Base-by-base conservation (phyloP, 2,888 invertebrate species). In the Eupithecia tripunctaria region DNA sequence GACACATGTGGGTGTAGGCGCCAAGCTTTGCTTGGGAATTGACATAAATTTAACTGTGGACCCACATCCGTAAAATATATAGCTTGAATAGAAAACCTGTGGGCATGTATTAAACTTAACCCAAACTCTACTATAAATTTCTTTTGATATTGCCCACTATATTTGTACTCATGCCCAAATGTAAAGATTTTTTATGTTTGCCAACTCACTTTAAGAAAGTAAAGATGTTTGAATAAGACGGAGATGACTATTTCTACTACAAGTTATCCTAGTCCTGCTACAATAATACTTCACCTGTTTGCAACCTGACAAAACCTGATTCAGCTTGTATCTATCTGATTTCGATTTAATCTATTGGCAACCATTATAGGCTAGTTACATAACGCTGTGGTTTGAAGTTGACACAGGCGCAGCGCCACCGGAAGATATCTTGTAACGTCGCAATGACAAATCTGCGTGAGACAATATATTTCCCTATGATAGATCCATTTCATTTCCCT, bases 1-100 rank as follows among this genome's bases (percentile, higher is more conserved):
- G 29, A 27, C 86, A 88, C 85, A 64, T 64, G 91, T 91, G 88
- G 90, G 88, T 81, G 88, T 86, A 85, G 88, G 89, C 89, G 88
- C 85, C 80, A 67, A 84, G 76, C 72, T 72, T 75, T 29, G 72
- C 69, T 71, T 68, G 72, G 72, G 62, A 71, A 67, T 72, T 70
- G 69, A 67, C 69, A 68, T 69, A 32, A 64, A 64, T 36, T 65
- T 67, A 68, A n/a, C 70, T 12, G 41, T 65, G 32, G 14, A 38
- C 21, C 15, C 41, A 59, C 56, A 29, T 47, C 43, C 43, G 43
- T 69, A 60, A 27, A 60, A 27, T 41, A 27, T 27, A 64, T 64
- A 27, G 27, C 10, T 51, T 21, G 25, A 64, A 68, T 43, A 51
- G 41, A 62, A n/a, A 14, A 60, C 36, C 29, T 47, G 21, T 56